Conservation (phyloP, 2,797 vertebrate genomes). For the Darevskia mixta region DNA sequence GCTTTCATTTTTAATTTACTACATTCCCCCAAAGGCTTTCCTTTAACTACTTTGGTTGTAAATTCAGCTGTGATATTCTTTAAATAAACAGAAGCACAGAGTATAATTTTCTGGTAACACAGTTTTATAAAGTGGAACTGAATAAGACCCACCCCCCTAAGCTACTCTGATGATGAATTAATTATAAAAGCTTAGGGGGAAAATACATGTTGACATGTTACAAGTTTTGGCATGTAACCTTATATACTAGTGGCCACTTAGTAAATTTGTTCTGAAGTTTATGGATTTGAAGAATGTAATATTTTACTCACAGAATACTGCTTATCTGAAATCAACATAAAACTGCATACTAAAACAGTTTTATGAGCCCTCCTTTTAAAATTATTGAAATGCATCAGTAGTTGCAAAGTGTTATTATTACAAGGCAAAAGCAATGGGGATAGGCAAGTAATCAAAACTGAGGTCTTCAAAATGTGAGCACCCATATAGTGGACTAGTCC, state of each 20-base stretch:
- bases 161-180: constrained; percentile 71
- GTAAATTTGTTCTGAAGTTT: constrained; percentile 60
- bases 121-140: constrained; percentile 67
- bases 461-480: neutral
- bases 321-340: constrained; percentile 22
- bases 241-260: constrained; percentile 51
- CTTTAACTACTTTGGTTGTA: constrained; percentile 68
- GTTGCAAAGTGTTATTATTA: constrained; percentile 32
- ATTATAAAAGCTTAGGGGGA: constrained; percentile 59
- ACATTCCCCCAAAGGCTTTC: constrained; percentile 57
- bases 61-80: constrained; percentile 69
- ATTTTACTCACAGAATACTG: constrained; percentile 38
- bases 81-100: constrained; percentile 68
- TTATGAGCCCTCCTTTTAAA: constrained; percentile 39
- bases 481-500: neutral
- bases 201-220: constrained; percentile 60
- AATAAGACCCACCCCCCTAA: constrained; percentile 56
- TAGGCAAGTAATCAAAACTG: neutral
- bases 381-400: constrained; percentile 30
- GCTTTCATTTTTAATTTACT: constrained; percentile 73
- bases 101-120: constrained; percentile 64
- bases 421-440: neutral
- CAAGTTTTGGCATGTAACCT: constrained; percentile 60
- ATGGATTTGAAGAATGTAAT: constrained; percentile 37
- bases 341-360: constrained; percentile 21